phyloP scores from a whole-genome alignment of 2,113 vertebrate species.

The Halcyon malimbica region DNA sequence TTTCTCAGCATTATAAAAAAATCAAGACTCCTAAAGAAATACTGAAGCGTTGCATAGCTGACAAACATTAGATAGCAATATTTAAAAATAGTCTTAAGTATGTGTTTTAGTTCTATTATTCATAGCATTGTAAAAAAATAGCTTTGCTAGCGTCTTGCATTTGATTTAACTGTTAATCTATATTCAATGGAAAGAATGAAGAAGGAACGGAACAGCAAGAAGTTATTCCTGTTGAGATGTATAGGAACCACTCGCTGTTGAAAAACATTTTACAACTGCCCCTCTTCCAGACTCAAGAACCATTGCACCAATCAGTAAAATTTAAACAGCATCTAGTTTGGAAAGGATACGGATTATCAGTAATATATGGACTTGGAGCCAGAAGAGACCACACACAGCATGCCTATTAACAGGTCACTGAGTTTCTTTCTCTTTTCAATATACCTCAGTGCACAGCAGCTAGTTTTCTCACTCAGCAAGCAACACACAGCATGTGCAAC shows the following conservation, averaged over 20 bases:
- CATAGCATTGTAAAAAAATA: neutral
- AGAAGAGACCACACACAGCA: conserved; percentile 6
- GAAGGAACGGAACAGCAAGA: neutral
- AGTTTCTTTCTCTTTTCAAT: conserved; percentile 14
- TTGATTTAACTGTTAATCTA: neutral
- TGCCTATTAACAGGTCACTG: neutral
- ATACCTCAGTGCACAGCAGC: conserved; percentile 45
- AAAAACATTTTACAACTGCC: neutral
- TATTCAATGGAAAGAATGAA: neutral
- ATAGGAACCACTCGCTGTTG: neutral
- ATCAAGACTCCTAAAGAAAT: neutral
- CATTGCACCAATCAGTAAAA: neutral
- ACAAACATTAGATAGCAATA: neutral
- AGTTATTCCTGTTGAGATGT: neutral
- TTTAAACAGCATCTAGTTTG: neutral
- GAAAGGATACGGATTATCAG: neutral
- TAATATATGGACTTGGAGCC: neutral
- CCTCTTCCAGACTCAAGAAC: neutral
- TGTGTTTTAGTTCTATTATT: neutral
- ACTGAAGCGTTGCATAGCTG: neutral
- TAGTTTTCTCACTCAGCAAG: conserved; percentile 61
- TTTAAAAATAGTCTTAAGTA: neutral
- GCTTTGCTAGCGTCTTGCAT: neutral
- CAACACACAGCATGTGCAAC: conserved; percentile 63
- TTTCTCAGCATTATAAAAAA: neutral